A percentile compares a stretch with the other conserved stretches of the same genome.
phyloP scores from a whole-genome alignment of 2,113 vertebrate species.

The Campylomormyrus numenius region DNA sequence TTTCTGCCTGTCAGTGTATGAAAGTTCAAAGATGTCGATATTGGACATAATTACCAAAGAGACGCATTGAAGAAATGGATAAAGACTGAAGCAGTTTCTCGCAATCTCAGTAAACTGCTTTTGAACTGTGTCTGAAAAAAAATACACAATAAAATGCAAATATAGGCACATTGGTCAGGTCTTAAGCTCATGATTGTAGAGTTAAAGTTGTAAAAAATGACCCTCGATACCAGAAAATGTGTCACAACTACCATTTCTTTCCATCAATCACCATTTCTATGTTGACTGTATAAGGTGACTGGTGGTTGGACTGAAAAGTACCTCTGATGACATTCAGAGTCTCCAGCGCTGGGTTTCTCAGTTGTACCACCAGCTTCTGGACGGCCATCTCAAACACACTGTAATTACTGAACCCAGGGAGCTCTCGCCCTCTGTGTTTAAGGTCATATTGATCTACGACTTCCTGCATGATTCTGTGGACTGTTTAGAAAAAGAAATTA shows the following conservation, averaged over 20 bases:
- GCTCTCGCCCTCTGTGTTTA: slow-evolving; percentile 29
- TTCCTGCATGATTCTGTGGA: slow-evolving; percentile 4
- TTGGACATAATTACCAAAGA: slow-evolving; percentile 21
- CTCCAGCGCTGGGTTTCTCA: slow-evolving; percentile 12
- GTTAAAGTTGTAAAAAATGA: neutral
- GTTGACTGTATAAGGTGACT: neutral
- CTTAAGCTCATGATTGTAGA: neutral
- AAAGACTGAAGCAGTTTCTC: slow-evolving; percentile 24
- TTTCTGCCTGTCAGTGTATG: neutral
- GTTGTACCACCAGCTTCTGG: slow-evolving; percentile 25
- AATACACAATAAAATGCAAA: neutral
- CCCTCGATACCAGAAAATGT: neutral
- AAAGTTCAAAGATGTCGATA: neutral
- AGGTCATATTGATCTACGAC: slow-evolving; percentile 7
- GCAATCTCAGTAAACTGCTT: slow-evolving; percentile 27
- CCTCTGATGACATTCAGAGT: slow-evolving; percentile 23
- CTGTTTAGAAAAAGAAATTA: slow-evolving; percentile 12
- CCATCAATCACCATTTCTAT: neutral
- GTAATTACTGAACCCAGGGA: slow-evolving; percentile 30
- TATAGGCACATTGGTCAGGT: neutral
- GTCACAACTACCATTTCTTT: neutral
- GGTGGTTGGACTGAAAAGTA: neutral
- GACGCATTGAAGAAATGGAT: slow-evolving; percentile 27
- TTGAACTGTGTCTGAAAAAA: slow-evolving; percentile 23
- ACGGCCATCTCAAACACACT: slow-evolving; percentile 31